A percentile compares a stretch with the other conserved stretches of the same genome.
Evolutionary conservation across 2,113 vertebrate genomes (phyloP).

Genomic region (Stercorarius parasiticus): DNA sequence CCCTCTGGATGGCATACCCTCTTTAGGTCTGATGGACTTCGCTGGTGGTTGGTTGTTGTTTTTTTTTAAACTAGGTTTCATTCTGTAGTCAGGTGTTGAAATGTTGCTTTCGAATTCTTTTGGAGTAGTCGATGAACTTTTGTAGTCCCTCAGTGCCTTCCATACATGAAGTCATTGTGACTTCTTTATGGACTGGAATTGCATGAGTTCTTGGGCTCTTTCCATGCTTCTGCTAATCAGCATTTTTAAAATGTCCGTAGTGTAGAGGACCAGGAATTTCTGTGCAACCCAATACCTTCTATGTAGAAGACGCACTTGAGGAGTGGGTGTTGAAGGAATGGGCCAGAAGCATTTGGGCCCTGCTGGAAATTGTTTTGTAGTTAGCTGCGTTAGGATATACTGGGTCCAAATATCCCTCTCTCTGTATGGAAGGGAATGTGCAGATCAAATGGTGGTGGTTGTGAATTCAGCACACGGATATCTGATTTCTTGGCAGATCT

Average conservation of each 20-base stretch:
- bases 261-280: not conserved
- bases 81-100: not conserved
- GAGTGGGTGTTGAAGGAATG: not conserved
- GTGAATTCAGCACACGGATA: conserved; percentile 55
- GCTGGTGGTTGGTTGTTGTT: not conserved
- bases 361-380: not conserved
- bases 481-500: conserved; percentile 62
- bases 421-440: conserved; percentile 45
- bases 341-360: not conserved
- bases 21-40: not conserved
- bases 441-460: not conserved
- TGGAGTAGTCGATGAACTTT: not conserved
- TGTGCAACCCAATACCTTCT: not conserved
- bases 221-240: not conserved
- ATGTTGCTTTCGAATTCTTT: not conserved
- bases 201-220: not conserved
- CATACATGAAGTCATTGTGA: rapidly evolving
- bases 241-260: rapidly evolving
- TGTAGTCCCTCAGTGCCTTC: not conserved
- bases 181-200: not conserved
- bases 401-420: not conserved
- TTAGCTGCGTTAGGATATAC: not conserved
- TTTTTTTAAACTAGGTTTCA: not conserved
- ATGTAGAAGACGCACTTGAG: not conserved
- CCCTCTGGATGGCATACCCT: not conserved